These are phyloP conservation scores for Serripes groenlandicus DNA, from an alignment of 2,888 invertebrate species.

Conservation along the genomic window DNA sequence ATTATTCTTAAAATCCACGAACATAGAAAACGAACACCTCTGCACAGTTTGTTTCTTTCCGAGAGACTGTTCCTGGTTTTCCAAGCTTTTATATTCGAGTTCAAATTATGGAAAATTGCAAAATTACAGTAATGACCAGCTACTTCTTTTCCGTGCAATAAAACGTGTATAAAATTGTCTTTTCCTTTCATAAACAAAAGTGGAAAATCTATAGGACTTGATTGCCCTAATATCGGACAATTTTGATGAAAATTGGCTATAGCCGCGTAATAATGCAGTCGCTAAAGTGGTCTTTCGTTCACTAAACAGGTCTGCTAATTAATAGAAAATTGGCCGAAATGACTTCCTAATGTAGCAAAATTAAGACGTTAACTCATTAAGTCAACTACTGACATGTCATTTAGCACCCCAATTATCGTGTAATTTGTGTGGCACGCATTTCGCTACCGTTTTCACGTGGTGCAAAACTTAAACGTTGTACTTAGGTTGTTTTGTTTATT, in stretches of 20 bases:
- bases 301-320: constrained; percentile 22
- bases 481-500: too few relatives aligned
- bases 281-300: not conserved
- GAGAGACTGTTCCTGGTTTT: constrained; percentile 12
- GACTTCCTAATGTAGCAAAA: constrained; percentile 25
- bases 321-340: constrained; percentile 29
- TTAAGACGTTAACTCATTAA: constrained; percentile 24
- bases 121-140: constrained; percentile 60
- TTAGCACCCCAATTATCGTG: not conserved
- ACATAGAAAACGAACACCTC: not conserved
- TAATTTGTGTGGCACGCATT: not conserved
- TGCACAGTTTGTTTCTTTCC: constrained; percentile 3
- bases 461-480: not conserved
- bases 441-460: not conserved
- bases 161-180: constrained; percentile 55
- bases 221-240: constrained; percentile 42
- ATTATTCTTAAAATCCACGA: too few relatives aligned
- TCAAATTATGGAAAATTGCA: constrained; percentile 66
- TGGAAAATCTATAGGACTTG: constrained; percentile 49
- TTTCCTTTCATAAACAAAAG: constrained; percentile 34
- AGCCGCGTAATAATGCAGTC: constrained; percentile 11
- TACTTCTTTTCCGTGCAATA: constrained; percentile 43
- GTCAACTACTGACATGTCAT: not conserved
- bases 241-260: constrained; percentile 29
- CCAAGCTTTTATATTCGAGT: constrained; percentile 46